Percentiles rank a stretch among this genome's conserved stretches.
Evolutionary conservation across 2,113 vertebrate species (phyloP).

Genomic region (Cercocebus atys): DNA sequence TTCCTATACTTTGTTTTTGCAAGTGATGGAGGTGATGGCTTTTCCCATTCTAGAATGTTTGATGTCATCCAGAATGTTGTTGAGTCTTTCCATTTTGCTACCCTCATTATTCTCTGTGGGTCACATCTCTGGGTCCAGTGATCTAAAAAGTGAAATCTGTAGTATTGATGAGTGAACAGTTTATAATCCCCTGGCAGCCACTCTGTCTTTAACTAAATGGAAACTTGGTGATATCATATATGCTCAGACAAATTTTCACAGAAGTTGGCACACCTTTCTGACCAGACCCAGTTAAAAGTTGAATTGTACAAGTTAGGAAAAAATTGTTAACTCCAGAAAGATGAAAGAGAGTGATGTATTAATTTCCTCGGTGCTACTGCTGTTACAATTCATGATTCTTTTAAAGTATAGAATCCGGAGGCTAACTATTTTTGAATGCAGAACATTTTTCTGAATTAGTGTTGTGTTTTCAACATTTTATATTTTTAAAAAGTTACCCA

Average conservation of each 20-base stretch:
- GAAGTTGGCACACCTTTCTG: background rate
- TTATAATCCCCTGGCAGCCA: background rate
- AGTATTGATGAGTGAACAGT: background rate
- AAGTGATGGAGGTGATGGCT: background rate
- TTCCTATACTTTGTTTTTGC: background rate
- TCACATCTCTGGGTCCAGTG: background rate
- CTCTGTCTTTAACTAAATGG: conserved; percentile 3
- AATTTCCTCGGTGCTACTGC: conserved; percentile 42
- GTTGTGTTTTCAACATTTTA: conserved; percentile 36
- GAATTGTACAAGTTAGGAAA: conserved; percentile 27
- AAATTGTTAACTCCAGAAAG: conserved; percentile 50
- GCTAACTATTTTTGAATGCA: conserved; percentile 36
- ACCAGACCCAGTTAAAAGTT: conserved; percentile 51
- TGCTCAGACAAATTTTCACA: conserved; percentile 41
- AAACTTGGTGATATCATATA: conserved; percentile 34
- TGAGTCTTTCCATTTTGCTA: background rate
- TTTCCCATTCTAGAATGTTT: background rate
- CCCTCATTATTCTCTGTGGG: background rate
- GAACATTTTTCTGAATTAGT: conserved; percentile 37
- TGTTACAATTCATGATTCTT: background rate
- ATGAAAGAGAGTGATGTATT: conserved; percentile 52
- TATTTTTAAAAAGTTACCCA: background rate
- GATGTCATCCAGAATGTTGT: background rate
- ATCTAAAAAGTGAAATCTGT: background rate
- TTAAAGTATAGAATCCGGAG: conserved; percentile 43